Evolutionary conservation across 1,140 invertebrate genomes (phyloP), one percentile per base, ranked within the genome.

Genomic region (Parapsyche elsis): DNA sequence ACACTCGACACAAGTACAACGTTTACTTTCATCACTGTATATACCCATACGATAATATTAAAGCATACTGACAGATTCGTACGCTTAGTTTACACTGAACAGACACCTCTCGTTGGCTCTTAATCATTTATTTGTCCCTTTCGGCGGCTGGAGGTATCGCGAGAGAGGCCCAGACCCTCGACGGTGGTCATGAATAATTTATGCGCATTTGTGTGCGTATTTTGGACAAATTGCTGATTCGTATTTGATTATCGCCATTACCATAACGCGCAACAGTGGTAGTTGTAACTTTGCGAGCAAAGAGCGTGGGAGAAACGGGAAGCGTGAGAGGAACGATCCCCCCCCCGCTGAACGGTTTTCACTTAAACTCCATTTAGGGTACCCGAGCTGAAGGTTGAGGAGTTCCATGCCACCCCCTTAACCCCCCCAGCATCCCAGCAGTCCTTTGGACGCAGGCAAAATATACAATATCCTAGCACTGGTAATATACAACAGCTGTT

Each of bases 401-500:
- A 24, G n/a, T 21, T 61, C 64, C 23, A 19, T 61, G 57, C 16
- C 16, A 0, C 57, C 49, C 49, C 16, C 59, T 4, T 21, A 53
- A 53, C 49, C 49, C 12, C n/a, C 16, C 49, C 12, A 12, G 2
- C 30, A 38, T 7, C 30, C 30, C 49, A 2, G 49, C 10, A 53
- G 7, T 61, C 21, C 57, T 61, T 61, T 19, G 19, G 64, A 67
- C 24, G 14, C 57, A 77, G 57, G 59, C 30, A 73, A 73, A 71
- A 73, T 78, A 57, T 71, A 78, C 74, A 76, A 81, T 81, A 81
- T 81, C 53, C 73, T 23, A 24, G 24, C 64, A 23, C 14, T 26
- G 70, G 75, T 81, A 81, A 81, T 81, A 76, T 53, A 76, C 70
- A 81, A 71, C 80, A 81, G 80, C 80, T 81, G 80, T 81, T 81